Evolutionary conservation across 2,888 invertebrate species (phyloP), one percentile per base, ranked within the genome.

Genomic region (Hesperia comma): DNA sequence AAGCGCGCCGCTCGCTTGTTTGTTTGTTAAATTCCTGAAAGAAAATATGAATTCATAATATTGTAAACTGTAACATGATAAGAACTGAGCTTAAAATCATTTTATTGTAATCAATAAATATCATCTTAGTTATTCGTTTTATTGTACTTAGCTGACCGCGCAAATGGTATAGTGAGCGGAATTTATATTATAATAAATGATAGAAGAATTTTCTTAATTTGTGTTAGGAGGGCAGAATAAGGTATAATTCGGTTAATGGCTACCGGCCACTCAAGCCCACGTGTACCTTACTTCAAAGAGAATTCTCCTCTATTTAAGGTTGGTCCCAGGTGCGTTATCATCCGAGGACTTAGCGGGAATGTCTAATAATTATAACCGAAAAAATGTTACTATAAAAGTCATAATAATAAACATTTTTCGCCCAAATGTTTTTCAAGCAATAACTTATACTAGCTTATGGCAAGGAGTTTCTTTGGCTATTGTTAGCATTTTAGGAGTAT

Each of bases 261-360:
- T 51, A 32, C 54, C 60, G 60, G 54, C 58, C 58, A 66, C 64
- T 66, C 51, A 58, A 64, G 17, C 64, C 64, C 53, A 64, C 64
- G 64, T 58, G 41, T 21, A 64, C 64, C 53, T 64, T 53, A 64
- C 64, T 60, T 60, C 64, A 60, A 66, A 66, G 58, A 46, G 63
- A 66, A 66, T 53, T 60, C 63, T 46, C 63, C 17, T 64, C 51
- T 64, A 64, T 64, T 57, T 64, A 64, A 51, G 64, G 64, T 37
- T 64, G 64, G 64, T 58, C 64, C 41, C 64, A 64, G 64, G 64
- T 64, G 64, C 64, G 64, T 64, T 64, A 64, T 64, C 64, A 64
- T 64, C 64, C 64, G 17, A 64, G 64, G 64, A 64, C 64, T 64
- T 58, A 64, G 58, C 64, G 64, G 41, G 58, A 57, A 58, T 64